A percentile compares a stretch with the other conserved stretches of the same genome.
Evolutionary conservation across 2,113 vertebrate species (phyloP).

Genomic region (Serinus canaria): DNA sequence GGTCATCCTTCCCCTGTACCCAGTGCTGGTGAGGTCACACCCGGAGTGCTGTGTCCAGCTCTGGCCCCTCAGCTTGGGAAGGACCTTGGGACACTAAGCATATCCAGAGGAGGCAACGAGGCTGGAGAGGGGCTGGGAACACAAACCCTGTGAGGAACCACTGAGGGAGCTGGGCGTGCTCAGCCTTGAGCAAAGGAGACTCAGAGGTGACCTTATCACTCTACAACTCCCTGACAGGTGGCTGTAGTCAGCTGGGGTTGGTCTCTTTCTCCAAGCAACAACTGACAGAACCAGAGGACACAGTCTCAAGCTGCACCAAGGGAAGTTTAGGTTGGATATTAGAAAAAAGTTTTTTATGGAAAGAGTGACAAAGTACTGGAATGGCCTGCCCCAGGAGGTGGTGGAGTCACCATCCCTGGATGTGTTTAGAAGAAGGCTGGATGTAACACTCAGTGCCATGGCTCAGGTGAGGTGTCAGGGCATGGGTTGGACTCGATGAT

Average conservation of each 20-base stretch:
- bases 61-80: background rate
- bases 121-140: background rate
- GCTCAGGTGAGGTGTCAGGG: background rate
- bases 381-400: background rate
- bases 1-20: background rate
- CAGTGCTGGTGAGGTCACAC: background rate
- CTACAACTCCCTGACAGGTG: background rate
- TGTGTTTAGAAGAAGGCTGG: background rate
- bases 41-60: background rate
- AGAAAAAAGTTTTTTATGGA: background rate
- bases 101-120: background rate
- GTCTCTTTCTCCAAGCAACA: background rate
- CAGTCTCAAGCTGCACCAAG: background rate
- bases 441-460: background rate
- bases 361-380: background rate
- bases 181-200: background rate
- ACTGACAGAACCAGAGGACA: too few relatives aligned
- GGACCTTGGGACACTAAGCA: rapidly evolving
- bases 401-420: background rate
- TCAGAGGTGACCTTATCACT: background rate
- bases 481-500: too few relatives aligned
- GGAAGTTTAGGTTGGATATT: background rate
- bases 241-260: background rate
- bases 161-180: background rate
- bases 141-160: too few relatives aligned